These are phyloP conservation scores for Caenorhabditis virilis DNA, from an alignment of 2,888 invertebrate genomes.

Conservation along the genomic window DNA sequence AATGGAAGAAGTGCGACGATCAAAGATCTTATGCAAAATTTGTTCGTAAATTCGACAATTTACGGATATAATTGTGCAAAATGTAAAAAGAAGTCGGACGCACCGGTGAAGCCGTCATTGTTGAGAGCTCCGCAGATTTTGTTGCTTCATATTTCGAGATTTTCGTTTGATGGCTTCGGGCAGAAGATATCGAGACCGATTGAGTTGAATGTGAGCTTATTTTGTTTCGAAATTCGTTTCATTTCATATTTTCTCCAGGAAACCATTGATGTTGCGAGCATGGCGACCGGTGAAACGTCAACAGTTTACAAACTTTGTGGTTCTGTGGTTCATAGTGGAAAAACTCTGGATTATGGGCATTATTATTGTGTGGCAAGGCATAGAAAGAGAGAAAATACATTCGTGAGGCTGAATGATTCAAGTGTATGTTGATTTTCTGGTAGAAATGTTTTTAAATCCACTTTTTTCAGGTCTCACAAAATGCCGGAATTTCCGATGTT, in stretches of 20 bases:
- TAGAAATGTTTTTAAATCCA: neutral
- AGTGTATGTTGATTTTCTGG: conserved; percentile 2
- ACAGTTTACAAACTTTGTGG: conserved; percentile 32
- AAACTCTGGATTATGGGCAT: conserved; percentile 25
- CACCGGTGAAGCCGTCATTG: conserved; percentile 26
- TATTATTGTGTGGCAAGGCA: conserved; percentile 32
- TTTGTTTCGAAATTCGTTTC: neutral
- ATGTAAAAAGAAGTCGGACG: conserved; percentile 35
- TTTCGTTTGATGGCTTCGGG: conserved; percentile 32
- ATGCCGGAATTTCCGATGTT: conserved; percentile 7
- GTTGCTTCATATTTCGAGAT: conserved; percentile 26
- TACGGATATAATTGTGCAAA: conserved; percentile 29
- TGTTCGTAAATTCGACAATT: conserved; percentile 20
- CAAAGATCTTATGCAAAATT: conserved; percentile 33
- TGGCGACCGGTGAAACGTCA: conserved; percentile 26
- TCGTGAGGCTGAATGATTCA: conserved; percentile 32
- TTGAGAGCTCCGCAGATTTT: conserved; percentile 30
- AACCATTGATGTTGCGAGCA: conserved; percentile 21
- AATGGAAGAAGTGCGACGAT: conserved; percentile 17
- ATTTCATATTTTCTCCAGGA: conserved; percentile 8
- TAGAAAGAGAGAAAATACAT: conserved; percentile 13
- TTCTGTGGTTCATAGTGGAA: conserved; percentile 23
- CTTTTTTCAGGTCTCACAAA: conserved; percentile 19
- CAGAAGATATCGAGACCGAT: conserved; percentile 33
- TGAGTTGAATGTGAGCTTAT: conserved; percentile 12